A percentile compares a stretch with the other conserved stretches of the same genome.
phyloP scores from a whole-genome alignment of 2,797 vertebrate species.

The Atherinosoma microstoma region DNA sequence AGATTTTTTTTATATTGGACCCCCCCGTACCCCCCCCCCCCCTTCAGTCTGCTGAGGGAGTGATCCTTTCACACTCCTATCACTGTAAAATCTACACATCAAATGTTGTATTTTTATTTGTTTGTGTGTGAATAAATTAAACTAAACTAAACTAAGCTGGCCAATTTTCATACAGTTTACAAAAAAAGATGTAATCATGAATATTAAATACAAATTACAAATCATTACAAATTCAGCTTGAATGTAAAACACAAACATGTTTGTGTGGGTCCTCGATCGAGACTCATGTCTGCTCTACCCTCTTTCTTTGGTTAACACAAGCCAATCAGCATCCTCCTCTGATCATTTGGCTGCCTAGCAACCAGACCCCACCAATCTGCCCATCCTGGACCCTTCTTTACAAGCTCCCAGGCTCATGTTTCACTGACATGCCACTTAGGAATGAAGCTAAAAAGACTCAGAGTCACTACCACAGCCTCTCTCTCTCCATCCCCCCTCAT shows the following conservation, averaged over 20 bases:
- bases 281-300: constrained; percentile 21
- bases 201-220: background rate
- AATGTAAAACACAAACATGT: background rate
- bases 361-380: constrained; percentile 45
- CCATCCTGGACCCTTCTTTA: constrained; percentile 42
- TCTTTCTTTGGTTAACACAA: constrained; percentile 11
- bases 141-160: background rate
- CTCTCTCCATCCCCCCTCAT: background rate
- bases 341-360: constrained; percentile 70
- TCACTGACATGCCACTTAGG: constrained; percentile 63
- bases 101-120: no score
- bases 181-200: background rate
- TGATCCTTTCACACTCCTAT: no score
- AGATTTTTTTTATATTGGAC: background rate
- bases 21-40: no score
- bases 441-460: constrained; percentile 60
- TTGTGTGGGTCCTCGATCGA: background rate
- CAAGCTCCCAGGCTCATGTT: constrained; percentile 64
- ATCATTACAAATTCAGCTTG: background rate
- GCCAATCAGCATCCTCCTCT: constrained; percentile 61
- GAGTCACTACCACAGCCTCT: constrained; percentile 5
- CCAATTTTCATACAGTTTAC: background rate
- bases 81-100: no score
- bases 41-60: background rate
- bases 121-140: no score